Base-by-base conservation (phyloP, 2,888 invertebrate species). In the Panzeria rudis region DNA sequence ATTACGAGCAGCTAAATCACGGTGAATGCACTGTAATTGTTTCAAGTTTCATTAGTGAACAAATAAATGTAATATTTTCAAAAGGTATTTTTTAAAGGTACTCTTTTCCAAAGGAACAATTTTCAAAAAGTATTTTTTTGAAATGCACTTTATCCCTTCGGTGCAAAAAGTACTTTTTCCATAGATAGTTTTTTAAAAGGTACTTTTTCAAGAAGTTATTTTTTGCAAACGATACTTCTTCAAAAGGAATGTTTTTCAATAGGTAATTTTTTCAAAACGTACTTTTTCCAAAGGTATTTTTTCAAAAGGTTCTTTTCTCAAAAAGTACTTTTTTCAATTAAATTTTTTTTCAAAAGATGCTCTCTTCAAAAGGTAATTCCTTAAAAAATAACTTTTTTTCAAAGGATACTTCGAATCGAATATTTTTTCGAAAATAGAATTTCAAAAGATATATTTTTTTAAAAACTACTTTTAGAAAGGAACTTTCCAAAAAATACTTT, bases 1-100 rank as follows among this genome's bases (percentile, higher is more conserved):
- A 93, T 99, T 99, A 86, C 99, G 95, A 0, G 99, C 99, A 0
- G 99, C 99, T 88, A 99, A 94, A 93, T 99, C 99, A 76, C 99
- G 95, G 92, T 99, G 99, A 82, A 99, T 98, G 91, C 98, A 99
- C 96, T 97, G 59, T n/a, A 86, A 78, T n/a, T 25, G 3, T 20
- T 25, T 73, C 32, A n/a, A n/a, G n/a, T 20, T 59, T 32, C 17
- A 32, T 56, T 11, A 38, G 20, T 38, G n/a, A 62, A 25, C 3
- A 59, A 20, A 9, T 52, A 3, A 25, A 50, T 25, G 2, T 0
- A 47, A n/a, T n/a, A n/a, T n/a, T n/a, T n/a, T n/a, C n/a, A n/a
- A 11, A 52, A 52, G 9, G 8, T 3, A 8, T n/a, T 3, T 20
- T 54, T n/a, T 13, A 20, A 44, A 56, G 56, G 25, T 20, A 8